Evolutionary conservation across 2,888 invertebrate genomes (phyloP), one percentile per base, ranked within the genome.

Genomic region (Cryptocheilus praepositus): DNA sequence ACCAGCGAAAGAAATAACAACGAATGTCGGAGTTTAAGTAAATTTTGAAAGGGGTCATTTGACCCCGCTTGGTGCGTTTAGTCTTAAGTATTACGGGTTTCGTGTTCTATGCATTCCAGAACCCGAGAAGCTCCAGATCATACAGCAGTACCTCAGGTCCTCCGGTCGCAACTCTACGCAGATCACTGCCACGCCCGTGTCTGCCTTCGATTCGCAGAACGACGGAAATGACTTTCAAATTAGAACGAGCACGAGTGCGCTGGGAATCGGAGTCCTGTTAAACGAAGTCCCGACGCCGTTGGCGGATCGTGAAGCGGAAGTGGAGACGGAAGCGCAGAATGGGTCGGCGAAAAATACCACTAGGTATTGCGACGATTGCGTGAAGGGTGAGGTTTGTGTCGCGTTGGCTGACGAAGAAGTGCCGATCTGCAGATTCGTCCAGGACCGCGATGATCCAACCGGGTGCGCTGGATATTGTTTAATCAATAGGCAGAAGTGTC

Each of bases 351-450:
- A 64, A 21, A 83, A 83, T 66, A 66, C 80, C 19, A 82, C 81
- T n/a, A 81, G 88, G 62, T 81, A 86, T 65, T 88, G 88, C 78
- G 83, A 83, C 76, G 86, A 87, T 64, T 88, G 88, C 62, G 65
- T 82, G 54, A 18, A 68, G 19, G 82, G 73, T 4, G 92, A 93
- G 88, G 92, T 93, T 68, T 93, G 93, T 88, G 92, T 93, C 86
- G 91, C 93, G 58, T 90, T 92, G 76, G 91, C 91, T 77, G 91
- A 89, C 75, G 93, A 91, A 80, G 91, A 91, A 57, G 91, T 91
- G 55, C 91, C 93, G 3, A 88, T 90, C 55, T 93, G 93, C 83
- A 90, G 90, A 79, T 82, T 83, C 46, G 89, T 91, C 5, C 79
- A 87, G 18, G 92, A 93, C 82, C 83, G 86, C 3, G 87, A 89